Evolutionary conservation across 2,797 vertebrate genomes (phyloP), one percentile per base, ranked within the genome.

Genomic region (Xiphorhynchus erythropygius): DNA sequence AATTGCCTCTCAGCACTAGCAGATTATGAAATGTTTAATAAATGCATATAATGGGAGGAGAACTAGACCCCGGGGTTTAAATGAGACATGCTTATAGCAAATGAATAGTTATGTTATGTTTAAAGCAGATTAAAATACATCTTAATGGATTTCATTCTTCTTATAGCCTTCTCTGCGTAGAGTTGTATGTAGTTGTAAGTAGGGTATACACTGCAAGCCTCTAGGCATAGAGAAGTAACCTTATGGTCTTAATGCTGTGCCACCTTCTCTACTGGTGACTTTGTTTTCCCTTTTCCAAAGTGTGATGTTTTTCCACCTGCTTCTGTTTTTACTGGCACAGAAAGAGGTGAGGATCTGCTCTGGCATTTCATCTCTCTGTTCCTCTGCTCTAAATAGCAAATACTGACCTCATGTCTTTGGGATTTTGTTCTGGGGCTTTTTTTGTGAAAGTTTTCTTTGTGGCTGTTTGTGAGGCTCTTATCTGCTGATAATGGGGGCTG

Each of bases 21-120:
- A 84, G 85, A 86, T 94, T 94, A 94, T 81, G 93, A 88, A 94
- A 95, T 57, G 65, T 95, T 94, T 94, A 94, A 95, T 90, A 91
- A 94, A 90, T 93, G 85, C 79, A 44, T 83, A 91, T 91, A 95
- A 91, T 64, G 42, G 87, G 87, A 95, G 83, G 62, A 91, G 87
- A 97, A 94, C 46, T 77, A 90, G 89, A 95, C 93, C 76, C 69
- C 0, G 1, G 83, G 89, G 91, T 94, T 94, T 96, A 88, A 96
- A 91, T 75, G 69, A 94, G 85, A 86, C 76, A 47, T 55, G 55
- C 77, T 90, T 91, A 55, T 50, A 78, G 85, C 62, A 91, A 91
- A 94, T 87, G 69, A 96, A 87, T 88, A 75, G 79, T 87, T 92
- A 84, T 33, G 56, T 63, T 85, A 71, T 35, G 10, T 85, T 95